Evolutionary conservation across 2,797 vertebrate genomes (phyloP).

Genomic region (Rhinella marina): DNA sequence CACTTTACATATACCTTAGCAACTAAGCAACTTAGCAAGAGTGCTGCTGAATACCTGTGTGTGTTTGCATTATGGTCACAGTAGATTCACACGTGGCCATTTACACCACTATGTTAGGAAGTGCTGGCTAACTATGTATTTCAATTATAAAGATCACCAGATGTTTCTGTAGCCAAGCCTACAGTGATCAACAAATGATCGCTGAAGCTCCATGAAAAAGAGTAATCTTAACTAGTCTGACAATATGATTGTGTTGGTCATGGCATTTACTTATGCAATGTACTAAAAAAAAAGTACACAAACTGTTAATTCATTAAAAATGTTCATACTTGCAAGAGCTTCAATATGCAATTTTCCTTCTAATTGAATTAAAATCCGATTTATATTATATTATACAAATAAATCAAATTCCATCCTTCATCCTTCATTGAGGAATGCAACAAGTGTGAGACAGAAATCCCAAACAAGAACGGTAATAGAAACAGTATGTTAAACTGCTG

Average conservation of each 20-base stretch:
- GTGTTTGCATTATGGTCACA: background rate
- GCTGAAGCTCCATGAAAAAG: background rate
- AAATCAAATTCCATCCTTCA: slow-evolving; percentile 56
- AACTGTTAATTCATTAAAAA: background rate
- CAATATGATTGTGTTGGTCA: background rate
- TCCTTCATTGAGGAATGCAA: slow-evolving; percentile 54
- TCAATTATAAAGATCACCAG: no score
- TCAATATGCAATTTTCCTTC: slow-evolving; percentile 19
- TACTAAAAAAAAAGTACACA: background rate
- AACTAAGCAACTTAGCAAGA: no score
- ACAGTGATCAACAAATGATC: background rate
- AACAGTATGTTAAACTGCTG: slow-evolving; percentile 57
- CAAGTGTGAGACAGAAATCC: slow-evolving; percentile 58
- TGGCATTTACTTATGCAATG: background rate
- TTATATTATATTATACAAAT: slow-evolving; percentile 51
- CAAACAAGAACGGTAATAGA: slow-evolving; percentile 59
- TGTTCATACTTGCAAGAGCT: background rate
- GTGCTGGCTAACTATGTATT: background rate
- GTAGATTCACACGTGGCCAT: background rate
- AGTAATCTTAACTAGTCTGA: background rate
- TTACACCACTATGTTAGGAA: no score
- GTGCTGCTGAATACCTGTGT: background rate
- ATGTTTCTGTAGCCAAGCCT: background rate
- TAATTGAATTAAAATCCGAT: slow-evolving; percentile 48
- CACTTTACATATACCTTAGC: background rate